Evolutionary conservation across 2,113 vertebrate genomes (phyloP).

Genomic region (Bostrychus sinensis): DNA sequence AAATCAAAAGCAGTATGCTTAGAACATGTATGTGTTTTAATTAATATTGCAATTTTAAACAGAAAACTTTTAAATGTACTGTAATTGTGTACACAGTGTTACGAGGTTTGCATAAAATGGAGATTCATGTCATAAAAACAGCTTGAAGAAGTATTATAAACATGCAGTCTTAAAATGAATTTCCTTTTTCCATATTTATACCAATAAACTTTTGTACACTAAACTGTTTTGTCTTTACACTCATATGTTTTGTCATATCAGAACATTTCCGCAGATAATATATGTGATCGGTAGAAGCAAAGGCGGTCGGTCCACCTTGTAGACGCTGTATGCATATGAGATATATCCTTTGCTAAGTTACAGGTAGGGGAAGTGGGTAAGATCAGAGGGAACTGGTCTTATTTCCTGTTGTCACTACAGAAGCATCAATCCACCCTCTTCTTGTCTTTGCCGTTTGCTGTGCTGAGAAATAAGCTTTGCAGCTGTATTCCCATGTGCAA

Average conservation of each 20-base stretch:
- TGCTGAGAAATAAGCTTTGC: neutral
- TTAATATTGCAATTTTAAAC: conserved; percentile 51
- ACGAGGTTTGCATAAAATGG: conserved; percentile 62
- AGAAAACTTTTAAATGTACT: conserved; percentile 47
- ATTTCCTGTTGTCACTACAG: conserved; percentile 67
- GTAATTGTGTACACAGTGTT: conserved; percentile 59
- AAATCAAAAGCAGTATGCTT: conserved; percentile 75
- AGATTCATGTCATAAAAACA: conserved; percentile 49
- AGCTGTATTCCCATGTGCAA: accelerated
- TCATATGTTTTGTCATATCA: neutral
- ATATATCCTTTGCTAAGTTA: conserved; percentile 33
- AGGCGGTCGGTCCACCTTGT: neutral
- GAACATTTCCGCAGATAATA: too few species aligned
- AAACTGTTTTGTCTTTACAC: neutral
- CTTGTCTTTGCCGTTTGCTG: neutral
- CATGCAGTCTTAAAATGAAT: conserved; percentile 69
- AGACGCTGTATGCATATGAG: neutral
- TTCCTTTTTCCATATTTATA: conserved; percentile 77
- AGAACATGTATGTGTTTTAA: conserved; percentile 62
- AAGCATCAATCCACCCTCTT: neutral
- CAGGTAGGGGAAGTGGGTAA: conserved; percentile 70
- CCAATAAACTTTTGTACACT: conserved; percentile 76
- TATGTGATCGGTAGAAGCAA: neutral
- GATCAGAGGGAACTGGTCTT: conserved; percentile 38
- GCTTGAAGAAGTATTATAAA: conserved; percentile 55